These are phyloP conservation scores for Semicossyphus pulcher DNA, from an alignment of 2,113 vertebrate species.

Conservation along the genomic window DNA sequence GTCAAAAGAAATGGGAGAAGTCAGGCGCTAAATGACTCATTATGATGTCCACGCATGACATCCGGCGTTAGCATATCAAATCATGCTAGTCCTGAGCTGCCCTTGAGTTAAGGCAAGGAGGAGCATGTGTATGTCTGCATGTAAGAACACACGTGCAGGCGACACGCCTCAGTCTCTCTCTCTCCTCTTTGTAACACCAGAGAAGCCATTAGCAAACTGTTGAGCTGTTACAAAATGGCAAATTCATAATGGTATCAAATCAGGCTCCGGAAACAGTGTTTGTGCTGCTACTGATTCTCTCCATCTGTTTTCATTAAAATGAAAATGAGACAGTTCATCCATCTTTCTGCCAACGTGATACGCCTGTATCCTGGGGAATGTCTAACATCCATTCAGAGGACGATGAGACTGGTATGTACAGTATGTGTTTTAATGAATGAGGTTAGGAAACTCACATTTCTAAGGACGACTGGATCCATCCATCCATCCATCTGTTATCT, in stretches of 20 bases:
- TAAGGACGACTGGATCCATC: neutral
- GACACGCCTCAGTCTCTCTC: neutral
- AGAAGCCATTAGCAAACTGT: slow-evolving; percentile 40
- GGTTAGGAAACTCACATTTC: slow-evolving; percentile 31
- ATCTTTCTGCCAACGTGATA: slow-evolving; percentile 49
- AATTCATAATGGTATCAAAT: slow-evolving; percentile 45
- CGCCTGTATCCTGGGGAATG: slow-evolving; percentile 9
- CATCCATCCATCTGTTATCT: no score
- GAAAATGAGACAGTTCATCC: slow-evolving; percentile 70
- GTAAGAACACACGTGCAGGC: slow-evolving; percentile 7
- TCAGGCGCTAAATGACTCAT: slow-evolving; percentile 66
- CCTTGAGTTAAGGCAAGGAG: slow-evolving; percentile 32
- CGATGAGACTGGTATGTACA: neutral
- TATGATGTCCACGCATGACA: slow-evolving; percentile 62
- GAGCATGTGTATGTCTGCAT: slow-evolving; percentile 24
- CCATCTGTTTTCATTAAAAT: slow-evolving; percentile 76
- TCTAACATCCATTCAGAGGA: slow-evolving; percentile 62
- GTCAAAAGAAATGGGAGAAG: slow-evolving; percentile 63
- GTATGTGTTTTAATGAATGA: slow-evolving; percentile 26
- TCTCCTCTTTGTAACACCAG: neutral
- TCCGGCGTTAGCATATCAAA: slow-evolving; percentile 66
- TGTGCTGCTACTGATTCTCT: slow-evolving; percentile 39
- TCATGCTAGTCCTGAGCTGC: slow-evolving; percentile 28
- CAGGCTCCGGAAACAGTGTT: slow-evolving; percentile 54
- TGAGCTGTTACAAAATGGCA: slow-evolving; percentile 37